Conservation (phyloP, 2,797 vertebrate species). For the Uromys caudimaculatus region DNA sequence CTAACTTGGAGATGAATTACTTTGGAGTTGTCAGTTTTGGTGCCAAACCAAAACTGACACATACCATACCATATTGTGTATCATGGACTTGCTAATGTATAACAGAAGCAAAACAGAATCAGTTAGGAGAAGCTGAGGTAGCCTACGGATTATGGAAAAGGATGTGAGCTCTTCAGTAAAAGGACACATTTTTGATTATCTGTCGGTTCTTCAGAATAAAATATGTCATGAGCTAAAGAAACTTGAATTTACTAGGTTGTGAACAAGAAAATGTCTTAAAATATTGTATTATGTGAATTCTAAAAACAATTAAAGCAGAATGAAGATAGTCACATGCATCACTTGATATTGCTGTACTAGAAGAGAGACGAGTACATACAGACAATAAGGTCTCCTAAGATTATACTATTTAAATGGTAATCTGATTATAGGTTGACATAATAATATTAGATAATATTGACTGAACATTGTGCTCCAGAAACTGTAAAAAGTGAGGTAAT, state of each 20-base stretch:
- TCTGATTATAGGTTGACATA: background rate
- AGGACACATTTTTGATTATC: background rate
- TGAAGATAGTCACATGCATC: background rate
- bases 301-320: conserved; percentile 28
- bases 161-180: background rate
- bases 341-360: background rate
- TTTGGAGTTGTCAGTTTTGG: background rate
- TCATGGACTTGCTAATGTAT: background rate
- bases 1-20: background rate
- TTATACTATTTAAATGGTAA: background rate
- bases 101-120: background rate
- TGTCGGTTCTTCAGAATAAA: background rate
- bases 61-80: background rate
- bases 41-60: background rate
- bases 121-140: background rate
- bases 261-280: conserved; percentile 25
- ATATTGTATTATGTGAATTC: background rate
- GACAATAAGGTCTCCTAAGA: background rate
- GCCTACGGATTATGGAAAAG: background rate
- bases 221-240: conserved; percentile 6
- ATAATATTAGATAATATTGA: background rate
- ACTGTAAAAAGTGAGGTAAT: conserved; percentile 13
- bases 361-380: background rate
- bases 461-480: background rate
- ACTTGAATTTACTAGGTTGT: background rate